Base-by-base conservation (phyloP, 2,113 vertebrate species). In the Osmerus mordax region DNA sequence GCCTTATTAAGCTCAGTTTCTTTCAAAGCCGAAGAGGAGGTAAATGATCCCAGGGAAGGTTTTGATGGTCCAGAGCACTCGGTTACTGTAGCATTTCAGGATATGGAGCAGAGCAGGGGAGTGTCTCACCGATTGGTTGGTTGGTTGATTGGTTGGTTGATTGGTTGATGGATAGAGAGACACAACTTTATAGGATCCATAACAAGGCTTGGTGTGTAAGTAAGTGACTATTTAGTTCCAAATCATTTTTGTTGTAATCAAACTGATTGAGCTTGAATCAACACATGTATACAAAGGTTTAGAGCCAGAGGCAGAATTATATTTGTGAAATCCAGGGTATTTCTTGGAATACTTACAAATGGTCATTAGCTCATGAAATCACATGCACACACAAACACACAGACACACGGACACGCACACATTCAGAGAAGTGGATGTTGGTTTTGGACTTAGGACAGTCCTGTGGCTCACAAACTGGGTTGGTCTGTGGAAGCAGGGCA, bases 401-500 rank as follows among this genome's bases (percentile, higher is more conserved):
- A 41, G 16, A 55, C 16, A 69, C 32, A 66, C 21, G 32, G 14
- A 53, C 60, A 61, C 21, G 69, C 36, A 32, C 56, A 59, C 67
- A 66, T 67, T 52, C 65, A 71, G 71, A 61, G 47, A 56, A 23
- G 59, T 68, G 75, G 71, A 76, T 84, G 82, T 47, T 87, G 65
- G 54, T 80, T 81, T 87, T 91, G 84, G 86, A 77, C 23, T 13
- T 69, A 8, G 28, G 76, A 75, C 75, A 81, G 78, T 16, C 16
- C 73, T 8, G 11, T 32, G 74, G 59, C 75, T 55, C 55, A 71
- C 66, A 75, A 64, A 78, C 74, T 78, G 71, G 52, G 8, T 16
- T 2, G 79, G 15, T 78, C 73, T 81, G 62, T 67, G 23, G 67
- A 16, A 71, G 51, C 7, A 55, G 69, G 59, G 61, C 32, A 52